Percentiles rank a stretch among this genome's conserved stretches.
Conservation (phyloP, 2,797 vertebrate genomes). For the Ctenosaura bakeri region DNA sequence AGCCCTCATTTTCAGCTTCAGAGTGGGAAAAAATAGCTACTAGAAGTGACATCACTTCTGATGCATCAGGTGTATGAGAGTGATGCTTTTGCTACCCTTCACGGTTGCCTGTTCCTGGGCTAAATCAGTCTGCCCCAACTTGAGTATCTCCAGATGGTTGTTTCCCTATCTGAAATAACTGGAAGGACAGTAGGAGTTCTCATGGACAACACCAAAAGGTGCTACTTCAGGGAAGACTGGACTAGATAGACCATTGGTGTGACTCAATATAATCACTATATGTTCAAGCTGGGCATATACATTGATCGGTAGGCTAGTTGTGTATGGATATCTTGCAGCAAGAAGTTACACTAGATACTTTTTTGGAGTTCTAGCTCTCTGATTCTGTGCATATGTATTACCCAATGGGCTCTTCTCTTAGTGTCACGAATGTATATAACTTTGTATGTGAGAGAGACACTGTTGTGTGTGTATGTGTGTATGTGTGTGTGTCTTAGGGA, state of each 20-base stretch:
- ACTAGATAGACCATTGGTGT: not conserved
- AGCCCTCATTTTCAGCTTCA: too few relatives aligned
- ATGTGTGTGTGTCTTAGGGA: not conserved
- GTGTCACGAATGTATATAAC: conserved; percentile 45
- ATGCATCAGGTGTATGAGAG: too few relatives aligned
- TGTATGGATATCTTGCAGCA: not conserved
- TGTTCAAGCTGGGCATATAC: not conserved
- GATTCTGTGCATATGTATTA: conserved; percentile 40
- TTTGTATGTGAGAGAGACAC: not conserved
- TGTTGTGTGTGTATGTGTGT: not conserved
- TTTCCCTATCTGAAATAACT: not conserved
- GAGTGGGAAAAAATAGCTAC: too few relatives aligned
- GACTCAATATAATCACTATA: not conserved
- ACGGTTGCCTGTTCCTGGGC: not conserved
- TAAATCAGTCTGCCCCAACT: not conserved
- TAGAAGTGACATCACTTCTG: too few relatives aligned
- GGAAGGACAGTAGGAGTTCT: not conserved
- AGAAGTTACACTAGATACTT: not conserved
- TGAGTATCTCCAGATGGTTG: not conserved
- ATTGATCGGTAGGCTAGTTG: not conserved
- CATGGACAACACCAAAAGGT: not conserved
- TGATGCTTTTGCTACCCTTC: not conserved
- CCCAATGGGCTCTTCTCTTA: conserved; percentile 44
- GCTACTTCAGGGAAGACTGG: not conserved
- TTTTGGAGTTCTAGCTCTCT: not conserved